phyloP scores from a whole-genome alignment of 2,113 vertebrate genomes.

The Bagarius yarrelli region DNA sequence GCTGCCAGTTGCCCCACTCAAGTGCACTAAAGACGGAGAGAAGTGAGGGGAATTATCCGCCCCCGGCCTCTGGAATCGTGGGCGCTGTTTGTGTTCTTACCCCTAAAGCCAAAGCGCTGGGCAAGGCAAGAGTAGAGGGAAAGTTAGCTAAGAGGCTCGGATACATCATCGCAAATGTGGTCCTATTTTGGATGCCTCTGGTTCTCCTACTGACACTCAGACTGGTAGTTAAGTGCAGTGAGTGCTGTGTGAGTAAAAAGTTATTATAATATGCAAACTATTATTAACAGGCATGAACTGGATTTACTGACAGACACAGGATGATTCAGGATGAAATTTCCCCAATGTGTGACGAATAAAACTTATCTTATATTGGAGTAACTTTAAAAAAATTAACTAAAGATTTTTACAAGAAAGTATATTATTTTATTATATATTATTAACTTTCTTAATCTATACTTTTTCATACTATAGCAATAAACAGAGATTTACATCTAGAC shows the following conservation, averaged over 20 bases:
- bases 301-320: background rate
- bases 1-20: background rate
- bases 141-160: conserved; percentile 65
- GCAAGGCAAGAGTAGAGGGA: conserved; percentile 63
- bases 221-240: conserved; percentile 39
- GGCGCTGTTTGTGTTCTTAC: conserved; percentile 65
- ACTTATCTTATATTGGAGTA: too few relatives aligned
- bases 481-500: too few relatives aligned
- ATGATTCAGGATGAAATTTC: too few relatives aligned
- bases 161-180: conserved; percentile 63
- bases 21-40: background rate
- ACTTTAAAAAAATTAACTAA: too few relatives aligned
- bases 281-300: background rate
- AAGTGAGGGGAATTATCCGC: background rate
- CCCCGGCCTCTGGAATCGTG: conserved; percentile 52
- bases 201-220: conserved; percentile 57
- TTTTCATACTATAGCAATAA: too few relatives aligned
- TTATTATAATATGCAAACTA: background rate
- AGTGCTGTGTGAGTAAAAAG: conserved; percentile 52
- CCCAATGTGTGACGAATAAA: too few relatives aligned
- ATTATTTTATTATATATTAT: too few relatives aligned
- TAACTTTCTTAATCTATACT: too few relatives aligned
- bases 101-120: conserved; percentile 52
- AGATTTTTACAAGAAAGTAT: too few relatives aligned
- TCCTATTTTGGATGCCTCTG: conserved; percentile 65